phyloP scores from a whole-genome alignment of 2,888 invertebrate genomes.

The Melanchra persicariae region DNA sequence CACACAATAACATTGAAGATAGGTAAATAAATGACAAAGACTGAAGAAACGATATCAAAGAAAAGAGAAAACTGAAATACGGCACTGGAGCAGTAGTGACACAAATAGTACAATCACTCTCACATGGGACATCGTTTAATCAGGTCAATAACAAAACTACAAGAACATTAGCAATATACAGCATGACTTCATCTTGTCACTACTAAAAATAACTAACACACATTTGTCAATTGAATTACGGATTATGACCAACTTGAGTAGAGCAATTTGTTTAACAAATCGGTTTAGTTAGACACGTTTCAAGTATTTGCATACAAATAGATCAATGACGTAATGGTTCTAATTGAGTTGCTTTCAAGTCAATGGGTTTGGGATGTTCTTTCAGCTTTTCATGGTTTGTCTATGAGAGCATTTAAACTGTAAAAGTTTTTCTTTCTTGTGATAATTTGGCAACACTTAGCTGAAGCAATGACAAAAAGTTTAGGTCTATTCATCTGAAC shows the following conservation, averaged over 20 bases:
- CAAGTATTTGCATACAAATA: constrained; percentile 63
- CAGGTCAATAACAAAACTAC: constrained; percentile 58
- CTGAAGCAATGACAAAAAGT: background rate
- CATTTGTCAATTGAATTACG: constrained; percentile 58
- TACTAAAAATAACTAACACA: constrained; percentile 56
- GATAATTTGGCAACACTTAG: background rate
- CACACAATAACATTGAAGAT: background rate
- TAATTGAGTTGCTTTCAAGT: constrained; percentile 50
- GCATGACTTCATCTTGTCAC: constrained; percentile 60
- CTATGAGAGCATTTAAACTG: background rate
- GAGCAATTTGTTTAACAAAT: constrained; percentile 51
- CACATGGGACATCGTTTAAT: constrained; percentile 48
- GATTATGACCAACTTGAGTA: constrained; percentile 45
- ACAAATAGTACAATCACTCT: constrained; percentile 24
- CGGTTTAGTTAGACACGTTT: constrained; percentile 37
- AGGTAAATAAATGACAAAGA: background rate
- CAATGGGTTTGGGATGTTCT: constrained; percentile 28
- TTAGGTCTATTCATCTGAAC: background rate
- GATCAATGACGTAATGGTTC: constrained; percentile 52
- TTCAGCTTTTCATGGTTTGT: constrained; percentile 8
- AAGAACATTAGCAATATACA: constrained; percentile 34
- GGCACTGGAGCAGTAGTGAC: constrained; percentile 2
- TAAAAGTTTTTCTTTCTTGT: background rate
- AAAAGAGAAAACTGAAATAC: constrained; percentile 3
- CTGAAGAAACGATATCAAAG: too few species aligned